Evolutionary conservation across 2,888 invertebrate species (phyloP), one percentile per base, ranked within the genome.

Genomic region (Cheiracanthium punctorium): DNA sequence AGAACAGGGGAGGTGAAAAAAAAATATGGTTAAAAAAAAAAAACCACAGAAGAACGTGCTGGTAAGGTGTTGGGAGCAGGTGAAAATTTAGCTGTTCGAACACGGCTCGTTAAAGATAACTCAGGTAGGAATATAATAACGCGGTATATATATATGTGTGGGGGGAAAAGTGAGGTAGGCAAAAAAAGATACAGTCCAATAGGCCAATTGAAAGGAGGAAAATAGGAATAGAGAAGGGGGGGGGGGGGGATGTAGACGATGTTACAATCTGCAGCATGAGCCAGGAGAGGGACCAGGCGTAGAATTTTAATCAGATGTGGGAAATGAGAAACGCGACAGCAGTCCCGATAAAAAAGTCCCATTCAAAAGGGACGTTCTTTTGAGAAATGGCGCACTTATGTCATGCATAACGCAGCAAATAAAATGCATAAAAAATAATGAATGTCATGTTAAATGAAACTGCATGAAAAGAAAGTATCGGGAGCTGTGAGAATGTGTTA

Each of bases 11-110:
- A 10, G 12, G 37, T 8, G 37, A 48, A 48, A n/a, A n/a, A n/a
- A n/a, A n/a, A n/a, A n/a, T n/a, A n/a, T n/a, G n/a, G n/a, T n/a
- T n/a, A n/a, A n/a, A 37, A 37, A 37, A 37, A 58, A 24, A 24
- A 20, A 20, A 24, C 58, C 20, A 12, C 58, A 58, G 58, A 20
- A 5, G 58, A 24, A 58, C 58, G 58, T 58, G 58, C 20, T 58
- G 1, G 4, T 24, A 24, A 58, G 58, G 58, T 58, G 58, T 58
- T 24, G 58, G 24, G 58, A 8, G 58, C 58, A 58, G 58, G 58
- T 58, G 58, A 58, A 58, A 58, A 58, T 58, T 58, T 58, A 58
- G 58, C 58, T 58, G 58, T 58, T 58, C 58, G 58, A 58, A 58
- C 58, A 58, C 12, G 12, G 58, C 58, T 58, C 24, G 58, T 58